Conservation (phyloP, 2,888 invertebrate genomes). For the Abscondita cerata region DNA sequence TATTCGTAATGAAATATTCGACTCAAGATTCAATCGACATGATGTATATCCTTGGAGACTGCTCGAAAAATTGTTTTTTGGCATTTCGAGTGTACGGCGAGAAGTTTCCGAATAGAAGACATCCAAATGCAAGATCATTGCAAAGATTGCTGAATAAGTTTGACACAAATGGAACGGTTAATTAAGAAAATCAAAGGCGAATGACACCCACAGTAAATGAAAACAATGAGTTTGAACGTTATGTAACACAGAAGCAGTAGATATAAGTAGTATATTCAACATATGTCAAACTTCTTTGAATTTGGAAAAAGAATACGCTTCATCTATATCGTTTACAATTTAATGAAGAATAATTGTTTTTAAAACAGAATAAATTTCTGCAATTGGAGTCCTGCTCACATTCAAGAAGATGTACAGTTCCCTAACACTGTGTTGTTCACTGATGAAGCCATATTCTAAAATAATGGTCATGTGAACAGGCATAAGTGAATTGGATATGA, state of each 20-base stretch:
- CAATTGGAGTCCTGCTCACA: neutral
- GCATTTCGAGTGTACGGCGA: neutral
- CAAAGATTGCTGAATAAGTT: neutral
- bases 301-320: too few species aligned
- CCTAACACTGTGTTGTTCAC: too few species aligned
- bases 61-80: neutral
- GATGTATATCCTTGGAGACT: too few species aligned
- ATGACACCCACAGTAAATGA: too few species aligned
- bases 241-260: neutral
- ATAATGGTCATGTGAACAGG: neutral
- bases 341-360: neutral
- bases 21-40: too few species aligned
- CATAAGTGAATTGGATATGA: neutral
- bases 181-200: neutral
- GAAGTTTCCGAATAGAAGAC: neutral
- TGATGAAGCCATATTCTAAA: too few species aligned
- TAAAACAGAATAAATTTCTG: neutral
- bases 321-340: neutral
- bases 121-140: neutral
- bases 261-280: too few species aligned
- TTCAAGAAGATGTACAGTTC: neutral
- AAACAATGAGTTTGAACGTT: neutral
- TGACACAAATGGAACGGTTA: neutral
- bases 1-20: neutral
- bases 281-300: too few species aligned